Percentiles rank a stretch among this genome's conserved stretches.
These are phyloP conservation scores for Hypothenemus hampei DNA, from an alignment of 1,140 invertebrate genomes.

Conservation along the genomic window DNA sequence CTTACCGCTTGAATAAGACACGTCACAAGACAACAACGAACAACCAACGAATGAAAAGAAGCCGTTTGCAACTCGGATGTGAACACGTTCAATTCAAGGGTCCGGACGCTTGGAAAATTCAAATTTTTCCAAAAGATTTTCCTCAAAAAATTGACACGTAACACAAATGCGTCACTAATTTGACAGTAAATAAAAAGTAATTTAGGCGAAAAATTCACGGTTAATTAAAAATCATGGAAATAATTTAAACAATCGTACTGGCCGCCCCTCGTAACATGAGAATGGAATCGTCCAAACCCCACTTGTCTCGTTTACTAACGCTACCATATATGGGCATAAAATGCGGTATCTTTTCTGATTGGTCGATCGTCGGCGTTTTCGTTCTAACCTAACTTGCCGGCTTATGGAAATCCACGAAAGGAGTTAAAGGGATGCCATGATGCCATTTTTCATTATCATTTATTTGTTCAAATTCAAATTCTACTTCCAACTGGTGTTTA, in stretches of 20 bases:
- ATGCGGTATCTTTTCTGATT: conserved; percentile 58
- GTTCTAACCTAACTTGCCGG: too few relatives aligned
- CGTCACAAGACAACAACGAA: conserved; percentile 39
- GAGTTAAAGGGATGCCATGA: too few relatives aligned
- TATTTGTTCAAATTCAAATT: too few relatives aligned
- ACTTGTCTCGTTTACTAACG: conserved; percentile 52
- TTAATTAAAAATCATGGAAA: conserved; percentile 22
- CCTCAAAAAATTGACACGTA: background rate
- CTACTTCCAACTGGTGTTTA: too few relatives aligned
- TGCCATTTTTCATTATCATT: too few relatives aligned
- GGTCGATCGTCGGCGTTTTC: too few relatives aligned
- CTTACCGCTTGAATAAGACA: conserved; percentile 41
- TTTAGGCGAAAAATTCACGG: conserved; percentile 10
- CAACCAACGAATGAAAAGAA: conserved; percentile 40
- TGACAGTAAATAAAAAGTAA: conserved; percentile 23
- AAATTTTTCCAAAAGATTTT: conserved; percentile 32
- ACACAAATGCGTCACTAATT: background rate
- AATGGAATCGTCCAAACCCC: conserved; percentile 41
- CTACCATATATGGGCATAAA: conserved; percentile 77
- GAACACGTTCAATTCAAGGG: conserved; percentile 28
- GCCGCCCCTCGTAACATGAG: conserved; percentile 30
- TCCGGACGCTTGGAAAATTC: conserved; percentile 27
- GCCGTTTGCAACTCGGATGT: conserved; percentile 34
- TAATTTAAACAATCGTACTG: background rate
- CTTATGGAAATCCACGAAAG: too few relatives aligned